Base-by-base conservation (phyloP, 35 echinoderm and acorn worm species). In the Anneissia japonica region DNA sequence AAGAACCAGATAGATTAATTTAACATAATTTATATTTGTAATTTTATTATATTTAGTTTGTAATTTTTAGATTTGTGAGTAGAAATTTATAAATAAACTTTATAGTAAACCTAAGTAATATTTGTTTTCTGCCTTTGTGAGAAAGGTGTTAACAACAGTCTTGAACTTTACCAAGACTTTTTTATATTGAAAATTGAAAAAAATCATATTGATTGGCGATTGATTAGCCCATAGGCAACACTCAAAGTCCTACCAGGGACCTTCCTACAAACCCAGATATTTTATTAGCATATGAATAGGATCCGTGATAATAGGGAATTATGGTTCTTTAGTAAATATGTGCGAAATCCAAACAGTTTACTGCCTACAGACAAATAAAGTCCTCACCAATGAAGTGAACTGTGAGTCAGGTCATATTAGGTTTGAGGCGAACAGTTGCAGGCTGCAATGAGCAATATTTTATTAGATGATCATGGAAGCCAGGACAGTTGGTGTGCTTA, bases 271-370 rank as follows among this genome's bases (percentile, higher is more conserved):
- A 64, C 51, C 19, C 51, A 23, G 51, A 23, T 64, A 64, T 12
- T n/a, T 9, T 2, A 64, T 64, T 64, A 64, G 51, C 51, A 64
- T 64, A 64, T 64, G 51, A 64, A 64, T 64, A 64, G 51, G 19
- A 64, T 64, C 51, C 26, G 51, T 64, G 51, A 64, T 64, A 64
- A 64, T 64, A 64, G 51, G 51, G 51, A 64, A 64, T 64, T 64
- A 64, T 23, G 51, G 26, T 64, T 64, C 51, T 64, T 64, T 64
- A 23, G 51, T 64, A 64, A 64, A 64, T 64, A 64, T 64, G 51
- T 64, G 51, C 51, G 51, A 64, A 64, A 64, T 64, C 51, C 51
- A 64, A 64, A 64, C 51, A 64, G 51, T 64, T 64, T 64, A 64
- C 26, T 64, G 51, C 51, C 51, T 64, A 64, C 51, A 64, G 51